Base-by-base conservation (phyloP, 2,797 vertebrate species). In the Psittacula echo region DNA sequence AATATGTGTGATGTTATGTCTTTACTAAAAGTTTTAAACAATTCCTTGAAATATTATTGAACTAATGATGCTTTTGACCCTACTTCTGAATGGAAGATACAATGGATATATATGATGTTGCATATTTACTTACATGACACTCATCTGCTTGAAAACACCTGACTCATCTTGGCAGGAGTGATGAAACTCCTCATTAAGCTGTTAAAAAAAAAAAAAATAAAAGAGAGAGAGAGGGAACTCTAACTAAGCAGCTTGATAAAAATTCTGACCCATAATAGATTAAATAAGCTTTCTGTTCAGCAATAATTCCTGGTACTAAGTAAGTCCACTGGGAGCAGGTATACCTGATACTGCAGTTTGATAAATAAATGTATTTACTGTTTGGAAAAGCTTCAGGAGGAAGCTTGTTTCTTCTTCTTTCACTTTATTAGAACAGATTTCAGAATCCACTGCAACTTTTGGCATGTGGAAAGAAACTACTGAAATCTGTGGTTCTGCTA, bases 231-330 rank as follows among this genome's bases (percentile, higher is more conserved):
- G 85, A 85, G 68, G 96, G 71, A 96, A 94, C 82, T 97, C 97
- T 98, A 98, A 98, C 98, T 98, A 98, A 97, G 87, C 92, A 92
- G 76, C 95, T 95, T 96, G 96, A 95, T 96, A 97, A 97, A 97
- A 97, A 96, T 94, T 97, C 96, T 89, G 93, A 95, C 90, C 94
- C 90, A 97, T 97, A 97, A 98, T 97, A 97, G 97, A 97, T 97
- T 98, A 97, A 97, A 90, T 97, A 97, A 97, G 95, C 86, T 97
- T 97, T 97, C 86, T 97, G 68, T 96, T 97, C 89, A 95, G 87
- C 88, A 96, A 91, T 97, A 96, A 97, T 97, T 98, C 94, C 85
- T 95, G 87, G 62, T 97, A 95, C 81, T 96, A 97, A 97, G 94
- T 94, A 88, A 96, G 88, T 97, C 96, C 50, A 13, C n/a, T 4